These are phyloP conservation scores for Pantherophis guttatus DNA, from an alignment of 2,113 vertebrate species.

Conservation along the genomic window DNA sequence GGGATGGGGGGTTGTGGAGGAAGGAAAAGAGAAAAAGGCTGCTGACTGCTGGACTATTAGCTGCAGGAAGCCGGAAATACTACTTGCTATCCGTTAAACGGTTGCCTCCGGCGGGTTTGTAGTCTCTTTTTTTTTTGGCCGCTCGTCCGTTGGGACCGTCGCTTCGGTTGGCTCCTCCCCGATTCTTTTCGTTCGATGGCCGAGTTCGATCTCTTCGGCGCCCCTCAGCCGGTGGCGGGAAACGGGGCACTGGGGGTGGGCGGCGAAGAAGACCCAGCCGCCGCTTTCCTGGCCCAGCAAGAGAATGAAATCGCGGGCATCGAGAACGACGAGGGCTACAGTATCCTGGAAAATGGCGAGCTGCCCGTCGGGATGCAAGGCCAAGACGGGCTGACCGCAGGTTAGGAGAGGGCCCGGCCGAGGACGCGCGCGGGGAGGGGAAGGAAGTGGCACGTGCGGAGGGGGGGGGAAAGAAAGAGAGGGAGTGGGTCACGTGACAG, in stretches of 20 bases:
- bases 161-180: neutral
- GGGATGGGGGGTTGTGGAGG: neutral
- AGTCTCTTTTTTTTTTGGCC: neutral
- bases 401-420: neutral
- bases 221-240: conserved; percentile 49
- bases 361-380: conserved; percentile 75
- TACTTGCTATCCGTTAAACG: neutral
- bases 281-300: conserved; percentile 91
- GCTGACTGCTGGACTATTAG: neutral
- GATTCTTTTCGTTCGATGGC: conserved; percentile 15
- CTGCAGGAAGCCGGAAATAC: neutral
- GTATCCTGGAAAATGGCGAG: conserved; percentile 88
- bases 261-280: conserved; percentile 87
- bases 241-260: conserved; percentile 69
- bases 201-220: conserved; percentile 35
- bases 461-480: fast-evolving
- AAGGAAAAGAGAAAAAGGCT: neutral
- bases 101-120: neutral
- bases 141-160: neutral
- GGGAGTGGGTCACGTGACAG: neutral
- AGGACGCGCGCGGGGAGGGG: fast-evolving
- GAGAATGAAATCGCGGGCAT: conserved; percentile 94
- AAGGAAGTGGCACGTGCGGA: fast-evolving
- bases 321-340: conserved; percentile 88
- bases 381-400: conserved; percentile 22